Base-by-base conservation (phyloP, 2,113 vertebrate genomes). In the Scomber colias region DNA sequence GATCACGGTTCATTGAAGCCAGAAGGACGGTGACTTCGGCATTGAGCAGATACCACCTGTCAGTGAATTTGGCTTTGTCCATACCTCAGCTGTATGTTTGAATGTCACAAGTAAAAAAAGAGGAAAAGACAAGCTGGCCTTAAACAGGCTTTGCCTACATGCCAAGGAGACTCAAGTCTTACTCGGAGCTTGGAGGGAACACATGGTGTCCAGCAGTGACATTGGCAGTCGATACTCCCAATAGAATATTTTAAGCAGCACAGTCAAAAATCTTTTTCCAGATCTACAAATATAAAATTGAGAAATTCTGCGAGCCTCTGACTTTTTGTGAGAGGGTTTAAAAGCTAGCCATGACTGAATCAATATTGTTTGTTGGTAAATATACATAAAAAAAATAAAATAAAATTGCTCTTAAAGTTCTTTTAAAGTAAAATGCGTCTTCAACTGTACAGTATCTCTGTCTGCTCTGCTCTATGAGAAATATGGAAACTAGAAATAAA, bases 11-110 rank as follows among this genome's bases (percentile, higher is more conserved):
- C 45, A 17, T 13, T 60, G 77, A 48, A 71, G 56, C 40, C 54
- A 71, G 24, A 46, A 83, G 80, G 65, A 71, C n/a, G 2, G 65
- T 56, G 74, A 78, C 77, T 55, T 75, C 56, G 19, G 60, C 70
- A 67, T 77, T 80, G 54, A 77, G 62, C 66, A 82, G 67, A 65
- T 69, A 50, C 45, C 75, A 62, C 17, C 30, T 73, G 44, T 75
- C 67, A 84, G 7, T 14, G 48, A 76, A 57, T 35, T 77, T 75
- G 81, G 79, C 50, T 4, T 16, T 56, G 11, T 74, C 46, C 83
- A 81, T 30, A 51, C 31, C 13, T 61, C 45, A 67, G 48, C 27
- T 73, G 67, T 45, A 56, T 57, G 12, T 45, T 50, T 48, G 1
- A 66, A 61, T 49, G 56, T 57, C 40, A 67, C 54, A 21, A n/a